Conservation (phyloP, 2,113 vertebrate genomes). For the Larimichthys polyactis region DNA sequence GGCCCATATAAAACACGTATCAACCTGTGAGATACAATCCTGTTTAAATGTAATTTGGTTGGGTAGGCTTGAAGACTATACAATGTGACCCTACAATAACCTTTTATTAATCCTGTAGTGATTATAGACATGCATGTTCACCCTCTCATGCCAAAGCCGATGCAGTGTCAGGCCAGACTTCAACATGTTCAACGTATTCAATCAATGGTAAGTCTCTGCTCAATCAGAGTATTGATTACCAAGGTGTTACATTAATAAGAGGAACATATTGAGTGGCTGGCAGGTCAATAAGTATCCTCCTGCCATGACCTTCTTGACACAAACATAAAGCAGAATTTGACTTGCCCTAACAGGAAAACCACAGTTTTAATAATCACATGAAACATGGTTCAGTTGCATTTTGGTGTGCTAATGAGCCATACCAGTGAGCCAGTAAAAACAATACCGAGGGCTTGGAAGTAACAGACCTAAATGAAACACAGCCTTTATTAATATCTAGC, state of each 20-base stretch:
- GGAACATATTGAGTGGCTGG: constrained; percentile 13
- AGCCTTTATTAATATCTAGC: too few relatives aligned
- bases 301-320: constrained; percentile 9
- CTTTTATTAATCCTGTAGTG: too few relatives aligned
- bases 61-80: neutral
- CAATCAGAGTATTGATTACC: constrained; percentile 35
- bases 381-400: neutral
- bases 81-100: neutral
- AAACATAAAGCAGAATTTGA: constrained; percentile 4
- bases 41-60: neutral
- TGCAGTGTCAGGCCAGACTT: neutral
- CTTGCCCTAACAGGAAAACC: neutral
- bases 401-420: neutral
- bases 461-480: neutral
- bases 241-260: constrained; percentile 24
- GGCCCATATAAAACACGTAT: neutral
- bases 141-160: neutral
- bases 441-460: too few relatives aligned
- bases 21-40: neutral
- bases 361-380: neutral
- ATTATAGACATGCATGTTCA: too few relatives aligned
- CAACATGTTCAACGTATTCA: neutral
- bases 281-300: constrained; percentile 14
- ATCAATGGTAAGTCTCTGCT: neutral
- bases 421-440: neutral